Evolutionary conservation across 2,888 invertebrate species (phyloP).

Genomic region (Zonitis immaculata): DNA sequence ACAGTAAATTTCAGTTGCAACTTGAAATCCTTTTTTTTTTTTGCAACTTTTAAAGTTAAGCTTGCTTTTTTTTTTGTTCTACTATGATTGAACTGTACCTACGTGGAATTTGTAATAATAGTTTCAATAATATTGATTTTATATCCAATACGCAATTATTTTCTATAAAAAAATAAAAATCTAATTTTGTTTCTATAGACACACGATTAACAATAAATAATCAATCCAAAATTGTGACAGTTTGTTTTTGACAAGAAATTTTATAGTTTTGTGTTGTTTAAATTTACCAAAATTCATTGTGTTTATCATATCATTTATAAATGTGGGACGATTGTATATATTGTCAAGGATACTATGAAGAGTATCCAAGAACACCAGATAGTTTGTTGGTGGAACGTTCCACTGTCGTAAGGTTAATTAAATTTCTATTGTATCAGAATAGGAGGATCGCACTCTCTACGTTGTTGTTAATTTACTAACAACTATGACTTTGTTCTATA

Average conservation of each 20-base stretch:
- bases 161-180: too few species aligned
- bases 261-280: neutral
- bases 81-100: too few species aligned
- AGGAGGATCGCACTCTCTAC: constrained; percentile 26
- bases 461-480: neutral
- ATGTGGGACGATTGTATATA: constrained; percentile 27
- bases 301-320: constrained; percentile 13
- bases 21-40: neutral
- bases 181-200: neutral
- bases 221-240: neutral
- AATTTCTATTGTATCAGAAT: constrained; percentile 31
- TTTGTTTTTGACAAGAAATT: neutral
- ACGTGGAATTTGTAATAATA: too few species aligned
- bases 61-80: too few species aligned
- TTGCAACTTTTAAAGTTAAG: too few species aligned
- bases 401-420: constrained; percentile 36
- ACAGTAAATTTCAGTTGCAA: neutral
- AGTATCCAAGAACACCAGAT: constrained; percentile 10
- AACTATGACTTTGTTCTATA: constrained; percentile 24
- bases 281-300: constrained; percentile 24
- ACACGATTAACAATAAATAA: neutral
- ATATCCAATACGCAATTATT: too few species aligned
- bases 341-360: constrained; percentile 17
- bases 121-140: too few species aligned
- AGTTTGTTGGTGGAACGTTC: constrained; percentile 27